phyloP scores from a whole-genome alignment of 2,797 vertebrate genomes.

The Anguilla megastoma region DNA sequence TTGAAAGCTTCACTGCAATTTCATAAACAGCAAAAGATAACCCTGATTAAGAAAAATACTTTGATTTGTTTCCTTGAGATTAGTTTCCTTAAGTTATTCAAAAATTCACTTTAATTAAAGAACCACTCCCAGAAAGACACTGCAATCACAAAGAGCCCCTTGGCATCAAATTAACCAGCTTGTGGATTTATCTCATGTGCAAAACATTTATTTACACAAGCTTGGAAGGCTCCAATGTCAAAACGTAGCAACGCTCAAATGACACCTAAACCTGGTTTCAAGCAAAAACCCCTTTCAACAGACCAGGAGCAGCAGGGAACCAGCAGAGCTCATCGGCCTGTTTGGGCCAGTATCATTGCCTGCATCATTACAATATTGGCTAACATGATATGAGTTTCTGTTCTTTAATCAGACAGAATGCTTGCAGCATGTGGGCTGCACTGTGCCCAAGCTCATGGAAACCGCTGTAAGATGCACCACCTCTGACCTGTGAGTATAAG shows the following conservation, averaged over 20 bases:
- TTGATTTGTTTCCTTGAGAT: neutral
- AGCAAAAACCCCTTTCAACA: conserved; percentile 14
- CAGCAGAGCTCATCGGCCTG: neutral
- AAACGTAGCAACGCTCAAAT: neutral
- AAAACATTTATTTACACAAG: conserved; percentile 28
- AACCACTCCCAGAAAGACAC: conserved; percentile 55
- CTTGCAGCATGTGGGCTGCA: neutral
- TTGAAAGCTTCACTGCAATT: neutral
- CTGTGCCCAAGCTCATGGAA: conserved; percentile 7
- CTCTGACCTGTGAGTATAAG: neutral
- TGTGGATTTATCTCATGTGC: conserved; percentile 31
- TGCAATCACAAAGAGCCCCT: conserved; percentile 50
- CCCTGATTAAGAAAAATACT: neutral
- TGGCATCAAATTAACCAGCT: conserved; percentile 33
- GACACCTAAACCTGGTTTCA: conserved; percentile 34
- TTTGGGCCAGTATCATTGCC: neutral
- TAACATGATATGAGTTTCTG: conserved; percentile 9
- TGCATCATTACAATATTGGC: neutral
- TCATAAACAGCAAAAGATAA: neutral
- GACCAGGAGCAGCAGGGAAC: neutral
- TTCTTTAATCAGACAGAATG: conserved; percentile 19
- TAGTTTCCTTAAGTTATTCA: neutral
- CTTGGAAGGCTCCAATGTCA: conserved; percentile 37
- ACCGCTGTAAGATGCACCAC: neutral
- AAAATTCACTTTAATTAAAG: conserved; percentile 59